Percentiles rank a stretch among this genome's conserved stretches.
phyloP scores from a whole-genome alignment of 2,888 invertebrate species.

The Drosophila falleni region DNA sequence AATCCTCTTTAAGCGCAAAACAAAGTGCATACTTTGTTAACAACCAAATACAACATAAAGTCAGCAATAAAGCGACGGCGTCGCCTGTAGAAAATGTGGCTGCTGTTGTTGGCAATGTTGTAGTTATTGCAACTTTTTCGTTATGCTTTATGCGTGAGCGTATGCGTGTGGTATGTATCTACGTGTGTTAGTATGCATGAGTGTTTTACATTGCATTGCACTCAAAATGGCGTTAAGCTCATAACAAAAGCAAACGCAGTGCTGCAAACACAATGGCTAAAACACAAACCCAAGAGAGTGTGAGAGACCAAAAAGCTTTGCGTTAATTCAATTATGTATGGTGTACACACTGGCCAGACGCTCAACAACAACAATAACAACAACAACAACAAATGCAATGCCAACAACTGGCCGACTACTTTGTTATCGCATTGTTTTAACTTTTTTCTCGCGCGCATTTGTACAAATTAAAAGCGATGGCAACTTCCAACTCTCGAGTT shows the following conservation, averaged over 20 bases:
- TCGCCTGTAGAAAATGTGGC: slow-evolving; percentile 40
- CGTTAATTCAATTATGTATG: slow-evolving; percentile 66
- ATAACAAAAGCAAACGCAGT: slow-evolving; percentile 47
- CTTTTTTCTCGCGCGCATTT: slow-evolving; percentile 33
- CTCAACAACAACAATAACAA: slow-evolving; percentile 35
- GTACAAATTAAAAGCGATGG: slow-evolving; percentile 67
- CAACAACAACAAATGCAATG: background rate
- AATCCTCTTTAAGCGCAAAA: slow-evolving; percentile 39
- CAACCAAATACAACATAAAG: slow-evolving; percentile 61
- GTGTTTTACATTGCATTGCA: slow-evolving; percentile 54
- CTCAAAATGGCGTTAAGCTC: slow-evolving; percentile 63
- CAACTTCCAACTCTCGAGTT: slow-evolving; percentile 14
- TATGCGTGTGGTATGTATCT: slow-evolving; percentile 1
- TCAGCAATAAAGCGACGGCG: slow-evolving; percentile 57
- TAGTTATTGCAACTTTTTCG: slow-evolving; percentile 36
- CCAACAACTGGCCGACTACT: slow-evolving; percentile 1
- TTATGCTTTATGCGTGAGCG: slow-evolving; percentile 30
- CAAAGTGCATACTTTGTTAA: slow-evolving; percentile 71
- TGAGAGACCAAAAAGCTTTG: slow-evolving; percentile 46
- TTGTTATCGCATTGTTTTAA: slow-evolving; percentile 21
- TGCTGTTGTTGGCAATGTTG: slow-evolving; percentile 20
- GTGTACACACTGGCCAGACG: slow-evolving; percentile 63
- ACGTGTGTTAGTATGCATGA: slow-evolving; percentile 8
- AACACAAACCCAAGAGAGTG: slow-evolving; percentile 15
- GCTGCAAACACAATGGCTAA: slow-evolving; percentile 18